Percentiles rank a stretch among this genome's conserved stretches.
Conservation (phyloP, 2,113 vertebrate species). For the Danio rerio region DNA sequence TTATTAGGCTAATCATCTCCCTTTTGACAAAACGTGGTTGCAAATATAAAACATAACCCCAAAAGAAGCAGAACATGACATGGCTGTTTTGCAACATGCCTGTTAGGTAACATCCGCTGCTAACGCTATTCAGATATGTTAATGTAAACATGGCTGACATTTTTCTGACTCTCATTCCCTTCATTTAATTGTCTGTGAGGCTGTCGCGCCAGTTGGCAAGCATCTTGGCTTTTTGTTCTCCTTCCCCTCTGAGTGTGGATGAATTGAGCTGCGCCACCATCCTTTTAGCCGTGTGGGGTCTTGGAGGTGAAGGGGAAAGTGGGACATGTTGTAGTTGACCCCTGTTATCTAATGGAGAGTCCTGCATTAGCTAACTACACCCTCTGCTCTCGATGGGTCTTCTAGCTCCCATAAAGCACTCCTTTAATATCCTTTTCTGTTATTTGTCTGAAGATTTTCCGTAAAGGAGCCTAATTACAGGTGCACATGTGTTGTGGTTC, state of each 20-base stretch:
- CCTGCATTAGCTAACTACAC: conserved; percentile 21
- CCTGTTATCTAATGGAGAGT: conserved; percentile 42
- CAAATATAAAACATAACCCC: background rate
- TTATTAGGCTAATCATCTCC: background rate
- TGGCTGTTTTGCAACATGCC: background rate
- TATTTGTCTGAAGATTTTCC: conserved; percentile 58
- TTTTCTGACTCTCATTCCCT: background rate
- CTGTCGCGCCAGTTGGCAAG: background rate
- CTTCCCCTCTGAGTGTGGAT: background rate
- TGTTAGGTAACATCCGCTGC: background rate
- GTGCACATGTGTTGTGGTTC: conserved; percentile 58
- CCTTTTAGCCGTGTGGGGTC: conserved; percentile 31
- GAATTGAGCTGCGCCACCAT: background rate
- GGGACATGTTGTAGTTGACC: conserved; percentile 35
- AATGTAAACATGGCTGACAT: conserved; percentile 19
- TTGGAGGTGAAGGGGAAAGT: conserved; percentile 8
- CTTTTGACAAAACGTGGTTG: background rate
- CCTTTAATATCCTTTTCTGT: conserved; percentile 50
- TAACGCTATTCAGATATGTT: conserved; percentile 4
- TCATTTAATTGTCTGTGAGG: conserved; percentile 10
- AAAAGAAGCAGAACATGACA: background rate
- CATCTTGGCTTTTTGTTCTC: conserved; percentile 3
- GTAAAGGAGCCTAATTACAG: conserved; percentile 54
- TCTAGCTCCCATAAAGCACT: background rate
- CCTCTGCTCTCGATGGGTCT: conserved; percentile 21